Percentiles rank a stretch among this genome's conserved stretches.
These are phyloP conservation scores for Epinephelus moara DNA, from an alignment of 2,113 vertebrate species.

Conservation along the genomic window DNA sequence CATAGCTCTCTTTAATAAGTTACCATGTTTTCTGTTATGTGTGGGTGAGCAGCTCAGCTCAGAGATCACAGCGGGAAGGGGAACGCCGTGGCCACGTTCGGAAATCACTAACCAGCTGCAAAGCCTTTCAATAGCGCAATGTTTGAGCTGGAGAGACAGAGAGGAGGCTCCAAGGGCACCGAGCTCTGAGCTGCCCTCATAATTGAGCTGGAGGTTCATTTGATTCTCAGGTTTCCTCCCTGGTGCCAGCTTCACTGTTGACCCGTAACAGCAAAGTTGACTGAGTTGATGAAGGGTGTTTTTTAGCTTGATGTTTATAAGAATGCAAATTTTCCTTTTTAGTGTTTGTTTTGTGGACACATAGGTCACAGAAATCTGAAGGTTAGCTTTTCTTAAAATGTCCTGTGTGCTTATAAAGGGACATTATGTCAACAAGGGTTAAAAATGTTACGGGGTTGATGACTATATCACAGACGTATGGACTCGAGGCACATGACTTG, in stretches of 20 bases:
- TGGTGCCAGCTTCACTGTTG: conserved; percentile 37
- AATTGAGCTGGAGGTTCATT: conserved; percentile 52
- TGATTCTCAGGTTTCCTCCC: conserved; percentile 68
- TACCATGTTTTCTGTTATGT: conserved; percentile 72
- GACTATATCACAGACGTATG: no score
- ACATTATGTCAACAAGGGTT: background rate
- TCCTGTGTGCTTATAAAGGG: background rate
- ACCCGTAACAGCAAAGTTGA: conserved; percentile 34
- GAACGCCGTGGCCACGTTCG: conserved; percentile 45
- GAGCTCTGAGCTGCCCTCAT: conserved; percentile 34
- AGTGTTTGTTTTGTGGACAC: background rate
- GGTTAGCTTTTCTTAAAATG: background rate
- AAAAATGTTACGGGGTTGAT: no score
- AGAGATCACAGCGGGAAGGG: conserved; percentile 65
- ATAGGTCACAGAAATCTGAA: background rate
- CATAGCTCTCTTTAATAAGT: conserved; percentile 81
- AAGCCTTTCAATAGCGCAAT: conserved; percentile 47
- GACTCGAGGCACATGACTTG: no score
- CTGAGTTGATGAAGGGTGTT: background rate
- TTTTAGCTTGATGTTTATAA: background rate
- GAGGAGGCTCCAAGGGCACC: conserved; percentile 66
- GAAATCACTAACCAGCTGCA: conserved; percentile 78
- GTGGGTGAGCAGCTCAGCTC: conserved; percentile 54
- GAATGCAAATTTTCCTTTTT: background rate
- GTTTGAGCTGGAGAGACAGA: conserved; percentile 43